Base-by-base conservation (phyloP, 2,888 invertebrate species). In the Dicyrtomina minuta region DNA sequence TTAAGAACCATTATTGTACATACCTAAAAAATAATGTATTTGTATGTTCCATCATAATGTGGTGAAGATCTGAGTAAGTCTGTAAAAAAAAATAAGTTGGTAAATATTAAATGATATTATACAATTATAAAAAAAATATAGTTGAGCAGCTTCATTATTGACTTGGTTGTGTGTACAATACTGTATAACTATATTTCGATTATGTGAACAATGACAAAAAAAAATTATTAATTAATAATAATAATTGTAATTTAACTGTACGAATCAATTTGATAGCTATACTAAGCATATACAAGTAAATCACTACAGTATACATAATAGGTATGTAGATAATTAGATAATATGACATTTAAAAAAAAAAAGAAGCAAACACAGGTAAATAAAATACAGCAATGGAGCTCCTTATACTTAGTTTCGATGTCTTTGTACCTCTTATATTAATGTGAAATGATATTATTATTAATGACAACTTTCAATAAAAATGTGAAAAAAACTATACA, bases 351-450 rank as follows among this genome's bases (percentile, higher is more conserved):
- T 17, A 46, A 46, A 46, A 15, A 46, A 8, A 46, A 46, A 20
- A 51, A 51, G 2, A 51, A 51, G 2, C 12, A 51, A 2, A 17
- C 17, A 46, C 46, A 51, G 22, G 12, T 51, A 51, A 60, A 17
- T 49, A 51, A 49, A 59, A 51, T 59, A 59, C 59, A 41, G 59
- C 43, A 27, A 59, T 59, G 44, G 64, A 58, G n/a, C 65, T 33
- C 53, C 41, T 46, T 58, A 67, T 27, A 39, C 24, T 62, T 71
- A 66, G 64, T 70, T 68, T 73, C 68, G 59, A 66, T 71, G 74
- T 74, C 68, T 74, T 74, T 72, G 72, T 74, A 74, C 74, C 74
- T 74, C 71, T 71, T 74, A 69, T 59, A 69, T 70, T 72, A 68
- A 72, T 74, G 74, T 74, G 66, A 68, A 67, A 74, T 66, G 68